Percentiles rank a stretch among this genome's conserved stretches.
phyloP scores from a whole-genome alignment of 2,113 vertebrate species.

The Macrotis lagotis region DNA sequence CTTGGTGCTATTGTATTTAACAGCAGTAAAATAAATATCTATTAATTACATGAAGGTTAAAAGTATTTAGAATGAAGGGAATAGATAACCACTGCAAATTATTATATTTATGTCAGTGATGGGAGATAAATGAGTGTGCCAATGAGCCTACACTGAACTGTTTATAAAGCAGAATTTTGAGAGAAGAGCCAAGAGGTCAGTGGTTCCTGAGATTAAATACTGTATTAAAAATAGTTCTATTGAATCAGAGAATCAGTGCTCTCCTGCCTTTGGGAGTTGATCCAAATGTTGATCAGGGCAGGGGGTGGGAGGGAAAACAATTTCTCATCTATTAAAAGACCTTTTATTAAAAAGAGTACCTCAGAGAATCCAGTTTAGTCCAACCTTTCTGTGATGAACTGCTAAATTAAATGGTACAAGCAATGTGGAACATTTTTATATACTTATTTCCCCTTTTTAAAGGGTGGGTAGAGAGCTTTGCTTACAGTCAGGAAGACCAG shows the following conservation, averaged over 20 bases:
- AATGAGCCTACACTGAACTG: conserved; percentile 42
- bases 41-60: conserved; percentile 61
- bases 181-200: conserved; percentile 40
- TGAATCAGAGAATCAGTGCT: conserved; percentile 38
- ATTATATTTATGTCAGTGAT: conserved; percentile 41
- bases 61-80: conserved; percentile 25
- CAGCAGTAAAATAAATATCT: conserved; percentile 56
- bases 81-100: conserved; percentile 39
- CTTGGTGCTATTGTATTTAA: conserved; percentile 41
- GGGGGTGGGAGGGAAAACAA: neutral
- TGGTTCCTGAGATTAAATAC: conserved; percentile 53
- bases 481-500: neutral
- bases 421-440: neutral
- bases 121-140: conserved; percentile 36
- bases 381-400: neutral
- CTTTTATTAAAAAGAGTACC: conserved; percentile 41
- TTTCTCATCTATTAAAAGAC: conserved; percentile 37
- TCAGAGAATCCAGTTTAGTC: neutral
- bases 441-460: neutral
- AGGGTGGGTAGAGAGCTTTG: neutral
- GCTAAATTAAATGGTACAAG: neutral
- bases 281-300: conserved; percentile 15
- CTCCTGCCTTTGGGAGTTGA: conserved; percentile 31
- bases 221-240: conserved; percentile 6
- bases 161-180: conserved; percentile 37